Evolutionary conservation across 2,113 vertebrate genomes (phyloP).

Genomic region (Ahaetulla prasina): DNA sequence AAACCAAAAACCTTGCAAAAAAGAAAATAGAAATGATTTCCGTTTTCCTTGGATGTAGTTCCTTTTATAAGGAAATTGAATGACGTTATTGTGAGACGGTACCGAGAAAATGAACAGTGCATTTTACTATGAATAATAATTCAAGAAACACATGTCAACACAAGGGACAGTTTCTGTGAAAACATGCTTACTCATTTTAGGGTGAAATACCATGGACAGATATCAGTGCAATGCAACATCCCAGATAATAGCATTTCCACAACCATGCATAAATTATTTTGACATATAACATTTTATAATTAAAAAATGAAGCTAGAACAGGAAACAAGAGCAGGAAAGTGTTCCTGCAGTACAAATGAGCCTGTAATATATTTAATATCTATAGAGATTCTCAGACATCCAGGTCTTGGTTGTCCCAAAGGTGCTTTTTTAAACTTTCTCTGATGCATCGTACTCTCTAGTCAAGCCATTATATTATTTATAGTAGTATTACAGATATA

Average conservation of each 20-base stretch:
- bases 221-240: background rate
- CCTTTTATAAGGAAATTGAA: background rate
- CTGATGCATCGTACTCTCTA: background rate
- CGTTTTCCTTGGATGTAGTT: background rate
- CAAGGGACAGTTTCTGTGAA: background rate
- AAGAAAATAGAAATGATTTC: background rate
- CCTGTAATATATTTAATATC: background rate
- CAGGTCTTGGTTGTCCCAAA: too few relatives aligned
- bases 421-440: background rate
- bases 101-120: background rate
- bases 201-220: background rate
- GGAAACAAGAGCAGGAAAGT: background rate
- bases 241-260: background rate
- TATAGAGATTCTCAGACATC: too few relatives aligned
- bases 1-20: background rate
- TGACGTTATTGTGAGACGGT: rapidly evolving
- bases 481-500: background rate
- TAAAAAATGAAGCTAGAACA: background rate
- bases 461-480: background rate
- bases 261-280: background rate
- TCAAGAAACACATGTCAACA: rapidly evolving
- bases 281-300: background rate
- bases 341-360: background rate
- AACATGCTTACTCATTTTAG: background rate
- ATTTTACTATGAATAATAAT: rapidly evolving